Base-by-base conservation (phyloP, 53 echinoderm and acorn worm species). In the Henricia sp. region DNA sequence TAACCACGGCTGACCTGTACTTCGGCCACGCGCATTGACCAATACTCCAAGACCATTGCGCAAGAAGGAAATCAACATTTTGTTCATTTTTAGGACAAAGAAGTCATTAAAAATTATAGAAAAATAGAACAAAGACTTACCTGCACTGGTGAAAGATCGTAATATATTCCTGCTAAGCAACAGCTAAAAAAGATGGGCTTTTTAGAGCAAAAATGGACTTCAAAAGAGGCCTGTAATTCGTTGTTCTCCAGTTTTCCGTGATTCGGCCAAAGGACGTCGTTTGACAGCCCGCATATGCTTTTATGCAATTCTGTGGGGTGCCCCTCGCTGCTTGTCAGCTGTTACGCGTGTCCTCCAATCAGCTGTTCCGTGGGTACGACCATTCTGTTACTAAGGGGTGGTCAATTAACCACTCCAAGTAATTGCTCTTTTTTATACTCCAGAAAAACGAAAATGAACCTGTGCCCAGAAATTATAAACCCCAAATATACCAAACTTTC, bases 331-430 rank as follows among this genome's bases (percentile, higher is more conserved):
- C 70, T 28, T 28, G 39, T 80, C 80, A 80, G 80, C 80, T 80
- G 80, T 80, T 80, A 17, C 64, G 62, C 78, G 48, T 44, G 32
- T 63, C 80, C 80, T 60, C 80, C 80, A 80, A 80, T 80, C 80
- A 80, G 80, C 80, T 80, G 80, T 80, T 62, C 33, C 19, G 10
- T 48, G 64, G 80, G 46, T 24, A 46, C 80, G 63, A 80, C 63
- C 50, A 80, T 44, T 80, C 65, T n/a, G 80, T 80, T 64, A 80
- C 80, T 32, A 64, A 40, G 78, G 80, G 50, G 70, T 68, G 42
- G 2, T 27, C 33, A 28, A 32, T 44, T 13, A 60, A 28, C 8
- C 3, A 0, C 30, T 34, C 10, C 33, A 0, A 32, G n/a, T n/a
- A n/a, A n/a, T n/a, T n/a, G n/a, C n/a, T n/a, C n/a, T n/a, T n/a